phyloP scores from a whole-genome alignment of 2,797 vertebrate species.

The Tiaroga cobitis region DNA sequence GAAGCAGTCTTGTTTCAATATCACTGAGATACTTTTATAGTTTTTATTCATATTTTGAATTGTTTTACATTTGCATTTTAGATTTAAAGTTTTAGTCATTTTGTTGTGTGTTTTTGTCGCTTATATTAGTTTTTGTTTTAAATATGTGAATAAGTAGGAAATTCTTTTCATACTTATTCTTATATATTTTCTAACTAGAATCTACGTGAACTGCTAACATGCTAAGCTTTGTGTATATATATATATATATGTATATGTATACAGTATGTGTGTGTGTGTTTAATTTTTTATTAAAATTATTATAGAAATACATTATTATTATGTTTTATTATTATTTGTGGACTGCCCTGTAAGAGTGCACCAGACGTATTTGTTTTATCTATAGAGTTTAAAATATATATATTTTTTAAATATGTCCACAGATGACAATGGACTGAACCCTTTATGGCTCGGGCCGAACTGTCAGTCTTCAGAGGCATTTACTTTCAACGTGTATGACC shows the following conservation, averaged over 20 bases:
- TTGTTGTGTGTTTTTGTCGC: not conserved
- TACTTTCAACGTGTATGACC: slow-evolving; percentile 87
- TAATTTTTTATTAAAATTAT: not conserved
- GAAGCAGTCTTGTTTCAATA: slow-evolving; percentile 57
- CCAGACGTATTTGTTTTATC: not conserved
- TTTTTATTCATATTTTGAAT: not conserved
- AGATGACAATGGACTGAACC: slow-evolving; percentile 97
- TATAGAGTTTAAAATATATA: not conserved
- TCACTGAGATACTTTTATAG: not conserved
- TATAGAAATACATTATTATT: too few species aligned
- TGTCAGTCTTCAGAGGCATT: slow-evolving; percentile 75
- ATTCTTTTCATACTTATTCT: not conserved
- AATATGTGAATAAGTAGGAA: too few species aligned
- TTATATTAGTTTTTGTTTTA: not conserved
- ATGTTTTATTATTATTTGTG: not conserved
- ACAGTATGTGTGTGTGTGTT: not conserved
- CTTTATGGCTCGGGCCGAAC: slow-evolving; percentile 83
- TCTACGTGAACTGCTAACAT: not conserved
- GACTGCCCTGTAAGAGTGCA: not conserved
- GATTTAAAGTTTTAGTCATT: not conserved
- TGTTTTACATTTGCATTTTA: not conserved
- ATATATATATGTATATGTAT: too few species aligned
- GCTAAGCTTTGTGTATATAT: too few species aligned
- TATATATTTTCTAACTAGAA: not conserved
- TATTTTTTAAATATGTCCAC: slow-evolving; percentile 48